These are phyloP conservation scores for Drosophila simulans DNA, from an alignment of 1,140 invertebrate species.

Conservation along the genomic window DNA sequence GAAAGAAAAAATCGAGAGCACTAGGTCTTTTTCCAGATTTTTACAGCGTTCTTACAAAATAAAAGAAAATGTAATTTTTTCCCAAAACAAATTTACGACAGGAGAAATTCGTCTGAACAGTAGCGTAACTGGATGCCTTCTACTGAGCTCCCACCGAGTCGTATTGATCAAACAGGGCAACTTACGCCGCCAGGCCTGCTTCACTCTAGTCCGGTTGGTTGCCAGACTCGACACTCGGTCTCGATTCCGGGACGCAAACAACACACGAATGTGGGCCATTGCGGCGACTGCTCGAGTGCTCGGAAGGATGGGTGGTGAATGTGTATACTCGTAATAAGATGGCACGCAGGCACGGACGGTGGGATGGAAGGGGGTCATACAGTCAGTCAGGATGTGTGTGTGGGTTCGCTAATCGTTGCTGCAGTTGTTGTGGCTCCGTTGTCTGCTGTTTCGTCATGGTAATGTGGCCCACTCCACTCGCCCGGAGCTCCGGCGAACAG, in stretches of 20 bases:
- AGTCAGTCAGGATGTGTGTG: constrained; percentile 33
- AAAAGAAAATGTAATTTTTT: constrained; percentile 55
- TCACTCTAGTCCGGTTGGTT: constrained; percentile 11
- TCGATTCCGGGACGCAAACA: constrained; percentile 22
- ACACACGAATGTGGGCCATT: constrained; percentile 38
- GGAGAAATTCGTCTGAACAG: constrained; percentile 77
- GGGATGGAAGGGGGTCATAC: neutral
- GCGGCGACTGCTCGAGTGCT: constrained; percentile 23
- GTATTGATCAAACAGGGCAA: constrained; percentile 74
- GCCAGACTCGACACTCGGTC: constrained; percentile 9
- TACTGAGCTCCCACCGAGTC: constrained; percentile 26
- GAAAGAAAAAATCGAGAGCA: constrained; percentile 21
- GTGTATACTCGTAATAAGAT: constrained; percentile 34
- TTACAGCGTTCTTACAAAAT: constrained; percentile 39
- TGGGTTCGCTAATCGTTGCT: constrained; percentile 59
- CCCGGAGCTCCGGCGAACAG: neutral
- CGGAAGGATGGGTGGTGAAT: neutral
- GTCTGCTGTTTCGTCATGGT: constrained; percentile 60
- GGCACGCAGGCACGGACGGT: constrained; percentile 27
- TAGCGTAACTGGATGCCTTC: constrained; percentile 74
- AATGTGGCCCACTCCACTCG: constrained; percentile 34
- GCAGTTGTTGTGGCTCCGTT: constrained; percentile 66
- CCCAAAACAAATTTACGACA: constrained; percentile 43
- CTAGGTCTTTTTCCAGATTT: constrained; percentile 38
- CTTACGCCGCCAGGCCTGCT: constrained; percentile 44